Evolutionary conservation across 2,113 vertebrate genomes (phyloP).

Genomic region (Nycticryphes semicollaris): DNA sequence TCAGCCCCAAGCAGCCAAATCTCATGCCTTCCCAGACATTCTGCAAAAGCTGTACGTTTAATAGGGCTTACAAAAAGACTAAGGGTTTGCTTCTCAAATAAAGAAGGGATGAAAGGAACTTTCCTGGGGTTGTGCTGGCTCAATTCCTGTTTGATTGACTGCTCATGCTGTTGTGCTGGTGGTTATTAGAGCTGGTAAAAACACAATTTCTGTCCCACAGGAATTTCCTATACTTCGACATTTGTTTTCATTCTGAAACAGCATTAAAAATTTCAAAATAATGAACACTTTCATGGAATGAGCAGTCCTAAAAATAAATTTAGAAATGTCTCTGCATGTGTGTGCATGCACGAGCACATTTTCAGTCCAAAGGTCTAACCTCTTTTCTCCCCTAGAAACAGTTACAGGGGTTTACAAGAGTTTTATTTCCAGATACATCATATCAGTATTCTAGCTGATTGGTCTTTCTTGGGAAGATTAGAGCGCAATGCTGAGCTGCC

Average conservation of each 20-base stretch:
- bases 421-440: neutral
- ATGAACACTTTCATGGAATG: neutral
- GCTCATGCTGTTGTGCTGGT: slow-evolving; percentile 55
- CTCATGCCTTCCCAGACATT: slow-evolving; percentile 26
- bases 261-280: slow-evolving; percentile 46
- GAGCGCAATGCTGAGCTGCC: neutral
- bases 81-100: slow-evolving; percentile 65
- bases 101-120: slow-evolving; percentile 69
- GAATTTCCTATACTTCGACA: slow-evolving; percentile 30
- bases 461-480: neutral
- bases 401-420: neutral
- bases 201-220: slow-evolving; percentile 41
- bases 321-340: neutral
- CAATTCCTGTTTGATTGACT: slow-evolving; percentile 67
- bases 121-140: slow-evolving; percentile 69
- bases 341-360: neutral
- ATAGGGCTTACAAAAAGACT: slow-evolving; percentile 63
- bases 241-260: slow-evolving; percentile 51
- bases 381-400: neutral
- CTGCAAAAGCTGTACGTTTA: slow-evolving; percentile 36
- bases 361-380: neutral
- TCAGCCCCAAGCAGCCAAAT: neutral
- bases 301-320: neutral
- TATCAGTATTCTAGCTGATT: neutral
- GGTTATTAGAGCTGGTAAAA: slow-evolving; percentile 65